Evolutionary conservation across 2,888 invertebrate genomes (phyloP), one percentile per base, ranked within the genome.

Genomic region (Lycophotia porphyrea): DNA sequence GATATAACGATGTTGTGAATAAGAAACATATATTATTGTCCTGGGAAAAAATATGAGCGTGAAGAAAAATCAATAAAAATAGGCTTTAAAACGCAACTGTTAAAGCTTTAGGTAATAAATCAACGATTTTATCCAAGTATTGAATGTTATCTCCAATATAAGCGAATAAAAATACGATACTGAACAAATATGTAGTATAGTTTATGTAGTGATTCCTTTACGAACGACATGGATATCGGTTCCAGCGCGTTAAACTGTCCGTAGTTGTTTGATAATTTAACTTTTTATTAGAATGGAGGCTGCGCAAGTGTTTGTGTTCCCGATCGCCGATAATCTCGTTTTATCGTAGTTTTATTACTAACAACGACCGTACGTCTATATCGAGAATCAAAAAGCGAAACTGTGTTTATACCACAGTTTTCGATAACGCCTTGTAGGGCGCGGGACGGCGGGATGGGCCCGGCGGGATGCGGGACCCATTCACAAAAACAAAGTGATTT

Each of bases 401-500:
- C 89, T 89, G 87, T 93, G 93, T 92, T 90, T 84, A 83, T 81
- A 83, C 86, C 85, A 88, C 87, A 86, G 79, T 82, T 84, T 72
- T 84, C 83, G 90, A 91, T 91, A 89, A 87, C 84, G 78, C 74
- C 84, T 74, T 76, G 86, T 77, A 78, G 81, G 81, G 87, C 61
- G 31, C 47, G 61, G 61, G 31, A 8, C 52, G n/a, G 42, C 44
- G 47, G 36, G 34, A 39, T n/a, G 36, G 67, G 15, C 71, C 18
- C 34, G 77, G n/a, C 71, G 71, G 71, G 52, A n/a, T 31, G 44
- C 65, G 49, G 82, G 64, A 52, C 80, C 81, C 86, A 71, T 60
- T 71, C 77, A 88, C 88, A 93, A 94, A 93, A 93, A 93, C 90
- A 87, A 90, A 91, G 92, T 93, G 93, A 94, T 94, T 94, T 95